Base-by-base conservation (phyloP, 2,888 invertebrate species). In the Hofmannophila pseudospretella region DNA sequence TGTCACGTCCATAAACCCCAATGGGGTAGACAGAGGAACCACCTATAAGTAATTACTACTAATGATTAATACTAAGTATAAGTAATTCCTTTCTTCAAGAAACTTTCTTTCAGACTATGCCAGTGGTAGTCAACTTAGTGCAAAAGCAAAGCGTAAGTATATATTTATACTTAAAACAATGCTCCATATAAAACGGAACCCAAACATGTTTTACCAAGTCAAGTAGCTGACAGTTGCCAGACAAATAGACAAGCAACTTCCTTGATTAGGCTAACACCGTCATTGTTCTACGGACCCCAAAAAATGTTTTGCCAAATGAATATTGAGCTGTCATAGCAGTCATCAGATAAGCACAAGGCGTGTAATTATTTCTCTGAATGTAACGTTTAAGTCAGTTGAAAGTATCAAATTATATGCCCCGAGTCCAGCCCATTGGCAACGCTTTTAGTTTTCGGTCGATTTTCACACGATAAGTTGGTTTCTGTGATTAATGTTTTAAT, bases 371-470 rank as follows among this genome's bases (percentile, higher is more conserved):
- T 67, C 58, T 64, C 42, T 65, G 67, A 70, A 66, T 67, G 67
- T 58, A 62, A 11, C 12, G 65, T 74, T 67, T 49, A 61, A 62
- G 57, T 64, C 55, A 54, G 62, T 73, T 69, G 77, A 80, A 79
- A 80, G 79, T 71, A 75, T 73, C 65, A 78, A 79, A 80, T 80
- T 78, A 79, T 64, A 76, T 64, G 67, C 54, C 57, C 57, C 55
- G 46, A 44, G 49, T 51, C 51, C 59, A 64, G 49, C 65, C 60
- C 54, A 69, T 63, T 66, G 66, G 57, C 59, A 58, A 62, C 54
- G 53, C 57, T 58, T 57, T 58, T 57, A 45, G 32, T 43, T 48
- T 42, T 49, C 5, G 36, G 49, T 39, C 35, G 64, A 68, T 73
- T 68, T 75, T 81, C 78, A 75, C 80, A 78, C 76, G 81, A 80